Evolutionary conservation across 1,140 invertebrate genomes (phyloP).

Genomic region (Metaphire vulgaris): DNA sequence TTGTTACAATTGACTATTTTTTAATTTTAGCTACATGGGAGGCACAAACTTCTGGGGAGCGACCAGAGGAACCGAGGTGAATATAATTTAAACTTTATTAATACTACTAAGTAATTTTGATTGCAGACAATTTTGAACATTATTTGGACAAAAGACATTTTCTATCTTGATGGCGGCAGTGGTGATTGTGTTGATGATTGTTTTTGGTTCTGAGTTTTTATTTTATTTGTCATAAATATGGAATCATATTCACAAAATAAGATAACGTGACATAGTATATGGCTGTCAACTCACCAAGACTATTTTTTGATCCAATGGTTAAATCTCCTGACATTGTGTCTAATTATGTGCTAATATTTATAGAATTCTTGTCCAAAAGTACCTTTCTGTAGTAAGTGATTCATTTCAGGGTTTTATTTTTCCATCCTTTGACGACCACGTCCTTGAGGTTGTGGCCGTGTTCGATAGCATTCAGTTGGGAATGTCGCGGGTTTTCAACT

Average conservation of each 20-base stretch:
- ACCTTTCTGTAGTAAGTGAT: background rate
- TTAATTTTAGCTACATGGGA: conserved; percentile 76
- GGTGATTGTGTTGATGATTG: conserved; percentile 4
- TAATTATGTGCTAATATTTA: too few relatives aligned
- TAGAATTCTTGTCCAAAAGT: too few relatives aligned
- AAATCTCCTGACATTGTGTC: too few relatives aligned
- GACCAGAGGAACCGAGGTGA: conserved; percentile 77
- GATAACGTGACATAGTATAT: too few relatives aligned
- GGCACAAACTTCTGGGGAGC: conserved; percentile 98
- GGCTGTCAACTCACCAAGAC: too few relatives aligned
- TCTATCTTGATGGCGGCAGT: background rate
- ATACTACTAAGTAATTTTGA: background rate
- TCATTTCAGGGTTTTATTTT: conserved; percentile 46
- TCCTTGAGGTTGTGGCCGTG: conserved; percentile 90
- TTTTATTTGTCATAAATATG: too few relatives aligned
- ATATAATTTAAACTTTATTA: background rate
- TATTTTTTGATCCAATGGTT: too few relatives aligned
- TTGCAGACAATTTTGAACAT: background rate
- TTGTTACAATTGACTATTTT: too few relatives aligned
- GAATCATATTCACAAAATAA: too few relatives aligned
- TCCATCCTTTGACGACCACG: conserved; percentile 68
- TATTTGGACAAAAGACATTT: background rate
- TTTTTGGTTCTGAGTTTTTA: too few relatives aligned
- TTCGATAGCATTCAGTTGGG: conserved; percentile 96
- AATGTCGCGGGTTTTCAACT: conserved; percentile 82